Conservation (phyloP, 2,797 vertebrate species). For the Malacoctenus gilli region DNA sequence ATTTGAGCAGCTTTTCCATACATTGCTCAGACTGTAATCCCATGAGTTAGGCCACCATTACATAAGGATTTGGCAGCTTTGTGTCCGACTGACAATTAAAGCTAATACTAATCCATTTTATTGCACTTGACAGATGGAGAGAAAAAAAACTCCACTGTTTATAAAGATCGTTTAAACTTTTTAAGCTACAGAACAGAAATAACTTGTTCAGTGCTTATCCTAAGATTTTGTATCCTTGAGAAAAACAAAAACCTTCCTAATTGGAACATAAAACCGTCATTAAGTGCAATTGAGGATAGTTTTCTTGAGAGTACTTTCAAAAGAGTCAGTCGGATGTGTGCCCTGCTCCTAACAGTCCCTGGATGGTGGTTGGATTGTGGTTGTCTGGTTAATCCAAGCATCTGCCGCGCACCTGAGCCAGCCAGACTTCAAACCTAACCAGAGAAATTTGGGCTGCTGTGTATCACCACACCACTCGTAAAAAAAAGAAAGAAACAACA, state of each 20-base stretch:
- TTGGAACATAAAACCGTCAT: not conserved
- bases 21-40: conserved; percentile 71
- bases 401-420: conserved; percentile 66
- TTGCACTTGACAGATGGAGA: conserved; percentile 57
- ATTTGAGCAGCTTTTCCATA: conserved; percentile 72
- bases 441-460: conserved; percentile 51
- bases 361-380: conserved; percentile 60
- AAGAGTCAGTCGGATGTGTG: conserved; percentile 30
- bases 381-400: conserved; percentile 60
- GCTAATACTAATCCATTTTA: conserved; percentile 72
- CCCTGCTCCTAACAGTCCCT: conserved; percentile 54
- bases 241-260: no score
- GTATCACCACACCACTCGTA: conserved; percentile 32
- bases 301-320: conserved; percentile 26
- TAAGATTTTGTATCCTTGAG: no score
- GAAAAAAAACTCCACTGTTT: conserved; percentile 53
- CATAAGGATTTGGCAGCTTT: conserved; percentile 76
- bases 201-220: not conserved
- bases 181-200: conserved; percentile 4
- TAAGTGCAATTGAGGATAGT: conserved; percentile 1
- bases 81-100: conserved; percentile 72
- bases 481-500: not conserved
- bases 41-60: conserved; percentile 67
- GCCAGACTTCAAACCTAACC: conserved; percentile 51
- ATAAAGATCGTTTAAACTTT: conserved; percentile 24